Percentiles rank a stretch among this genome's conserved stretches.
Conservation (phyloP, 2,888 invertebrate species). For the Melolontha melolontha region DNA sequence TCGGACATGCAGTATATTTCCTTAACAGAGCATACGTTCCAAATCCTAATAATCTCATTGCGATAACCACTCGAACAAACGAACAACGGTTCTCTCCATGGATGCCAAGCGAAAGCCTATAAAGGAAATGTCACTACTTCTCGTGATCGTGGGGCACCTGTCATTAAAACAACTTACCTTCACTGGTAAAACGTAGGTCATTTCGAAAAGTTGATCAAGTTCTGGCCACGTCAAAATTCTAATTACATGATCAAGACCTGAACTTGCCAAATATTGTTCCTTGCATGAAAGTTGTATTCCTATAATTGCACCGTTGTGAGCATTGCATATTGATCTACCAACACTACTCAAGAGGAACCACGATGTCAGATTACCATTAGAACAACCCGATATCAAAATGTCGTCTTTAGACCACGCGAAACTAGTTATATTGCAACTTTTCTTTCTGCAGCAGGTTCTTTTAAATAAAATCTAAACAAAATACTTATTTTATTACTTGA, state of each 20-base stretch:
- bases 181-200: conserved; percentile 1
- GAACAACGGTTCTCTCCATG: conserved; percentile 64
- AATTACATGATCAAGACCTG: conserved; percentile 49
- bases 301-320: conserved; percentile 50
- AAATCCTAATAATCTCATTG: conserved; percentile 41
- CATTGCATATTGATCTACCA: neutral
- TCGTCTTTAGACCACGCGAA: conserved; percentile 48
- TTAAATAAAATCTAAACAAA: neutral
- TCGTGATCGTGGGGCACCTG: neutral
- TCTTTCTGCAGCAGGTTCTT: conserved; percentile 17
- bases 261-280: conserved; percentile 52
- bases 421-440: conserved; percentile 45
- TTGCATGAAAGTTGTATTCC: conserved; percentile 52
- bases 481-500: too few species aligned
- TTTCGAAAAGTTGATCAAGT: conserved; percentile 1
- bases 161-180: conserved; percentile 21
- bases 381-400: conserved; percentile 51
- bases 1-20: conserved; percentile 42
- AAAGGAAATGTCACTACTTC: conserved; percentile 14
- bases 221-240: conserved; percentile 52
- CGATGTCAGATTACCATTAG: conserved; percentile 48
- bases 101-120: conserved; percentile 65
- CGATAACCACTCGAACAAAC: conserved; percentile 58
- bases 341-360: conserved; percentile 41
- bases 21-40: conserved; percentile 43